These are phyloP conservation scores for Sclerurus mexicanus DNA, from an alignment of 2,113 vertebrate genomes.

Conservation along the genomic window DNA sequence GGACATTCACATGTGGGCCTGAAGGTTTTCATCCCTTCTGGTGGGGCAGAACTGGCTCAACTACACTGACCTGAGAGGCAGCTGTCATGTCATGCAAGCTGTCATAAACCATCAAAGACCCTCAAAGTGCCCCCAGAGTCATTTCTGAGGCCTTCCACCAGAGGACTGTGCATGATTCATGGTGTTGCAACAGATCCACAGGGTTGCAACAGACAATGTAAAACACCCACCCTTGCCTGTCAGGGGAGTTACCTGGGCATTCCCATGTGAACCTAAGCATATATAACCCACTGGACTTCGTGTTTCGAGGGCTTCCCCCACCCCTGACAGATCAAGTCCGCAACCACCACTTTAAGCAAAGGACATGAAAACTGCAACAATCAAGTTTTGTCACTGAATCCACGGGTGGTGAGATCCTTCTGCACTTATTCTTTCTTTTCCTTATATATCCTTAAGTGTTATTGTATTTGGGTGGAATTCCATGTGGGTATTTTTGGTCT, in stretches of 20 bases:
- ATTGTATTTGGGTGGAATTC: too few relatives aligned
- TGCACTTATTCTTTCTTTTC: neutral
- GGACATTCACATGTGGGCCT: neutral
- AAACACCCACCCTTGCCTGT: neutral
- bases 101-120: neutral
- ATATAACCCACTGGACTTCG: neutral
- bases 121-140: accelerated
- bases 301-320: neutral
- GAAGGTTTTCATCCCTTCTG: neutral
- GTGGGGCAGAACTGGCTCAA: neutral
- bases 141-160: neutral
- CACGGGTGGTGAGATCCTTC: neutral
- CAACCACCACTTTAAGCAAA: neutral
- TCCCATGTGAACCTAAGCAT: neutral
- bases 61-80: neutral
- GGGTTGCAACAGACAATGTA: neutral
- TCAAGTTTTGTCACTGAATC: neutral
- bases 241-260: neutral
- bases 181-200: neutral
- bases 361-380: neutral
- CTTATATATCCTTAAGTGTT: neutral
- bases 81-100: neutral
- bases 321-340: neutral
- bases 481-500: too few relatives aligned
- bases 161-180: neutral